A percentile compares a stretch with the other conserved stretches of the same genome.
Conservation (phyloP, 2,797 vertebrate species). For the Eptatretus atami region DNA sequence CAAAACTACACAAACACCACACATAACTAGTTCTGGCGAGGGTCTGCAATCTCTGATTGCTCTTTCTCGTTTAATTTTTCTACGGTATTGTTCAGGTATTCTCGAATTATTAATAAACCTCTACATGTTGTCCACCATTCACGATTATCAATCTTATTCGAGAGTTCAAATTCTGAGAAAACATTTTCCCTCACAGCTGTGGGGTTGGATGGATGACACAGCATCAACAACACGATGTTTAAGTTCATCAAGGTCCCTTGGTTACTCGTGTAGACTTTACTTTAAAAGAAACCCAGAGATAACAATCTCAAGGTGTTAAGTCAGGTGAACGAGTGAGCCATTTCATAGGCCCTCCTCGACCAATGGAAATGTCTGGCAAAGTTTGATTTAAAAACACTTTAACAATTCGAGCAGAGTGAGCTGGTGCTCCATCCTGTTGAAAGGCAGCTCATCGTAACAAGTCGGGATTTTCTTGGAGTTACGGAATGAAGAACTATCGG, state of each 20-base stretch:
- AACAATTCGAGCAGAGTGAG: too few relatives aligned
- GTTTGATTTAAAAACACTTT: too few relatives aligned
- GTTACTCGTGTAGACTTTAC: background rate
- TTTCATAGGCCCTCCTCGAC: too few relatives aligned
- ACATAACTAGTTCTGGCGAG: too few relatives aligned
- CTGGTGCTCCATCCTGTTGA: too few relatives aligned
- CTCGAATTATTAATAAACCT: background rate
- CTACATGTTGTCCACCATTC: slow-evolving; percentile 1
- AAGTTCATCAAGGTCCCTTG: background rate
- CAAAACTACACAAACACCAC: too few relatives aligned
- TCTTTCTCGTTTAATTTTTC: background rate
- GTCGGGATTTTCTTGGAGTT: too few relatives aligned
- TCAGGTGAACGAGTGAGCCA: background rate
- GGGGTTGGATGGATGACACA: background rate
- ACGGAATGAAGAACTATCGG: too few relatives aligned
- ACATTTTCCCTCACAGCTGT: background rate
- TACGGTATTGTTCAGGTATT: background rate
- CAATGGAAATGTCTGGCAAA: too few relatives aligned
- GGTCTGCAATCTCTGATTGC: too few relatives aligned
- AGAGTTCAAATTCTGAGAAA: background rate
- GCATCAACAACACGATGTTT: background rate
- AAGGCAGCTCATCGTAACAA: too few relatives aligned
- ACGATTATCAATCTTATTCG: background rate
- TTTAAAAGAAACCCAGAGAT: background rate
- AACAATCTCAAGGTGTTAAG: background rate